These are phyloP conservation scores for Aplidium turbinatum DNA, from an alignment of 23 tunicate species.

Conservation along the genomic window DNA sequence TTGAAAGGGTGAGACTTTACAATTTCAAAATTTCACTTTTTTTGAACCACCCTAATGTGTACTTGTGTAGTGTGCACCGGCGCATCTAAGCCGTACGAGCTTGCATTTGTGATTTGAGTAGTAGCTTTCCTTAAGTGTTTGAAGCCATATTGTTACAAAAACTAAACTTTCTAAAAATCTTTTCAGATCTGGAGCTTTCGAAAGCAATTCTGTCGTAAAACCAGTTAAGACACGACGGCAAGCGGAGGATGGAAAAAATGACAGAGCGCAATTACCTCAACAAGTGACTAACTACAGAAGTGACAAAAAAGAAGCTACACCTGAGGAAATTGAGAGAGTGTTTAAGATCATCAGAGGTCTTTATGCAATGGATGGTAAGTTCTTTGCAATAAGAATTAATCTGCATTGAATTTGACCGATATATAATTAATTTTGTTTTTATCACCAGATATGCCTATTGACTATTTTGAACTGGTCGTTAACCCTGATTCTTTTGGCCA, in stretches of 20 bases:
- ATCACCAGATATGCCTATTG: constrained; percentile 59
- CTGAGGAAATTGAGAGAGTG: constrained; percentile 87
- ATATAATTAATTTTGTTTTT: not conserved
- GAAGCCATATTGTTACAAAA: not conserved
- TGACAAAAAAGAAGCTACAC: constrained; percentile 85
- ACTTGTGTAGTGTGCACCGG: not conserved
- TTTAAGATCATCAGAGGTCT: constrained; percentile 40
- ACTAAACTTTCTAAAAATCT: not conserved
- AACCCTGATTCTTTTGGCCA: constrained; percentile 78
- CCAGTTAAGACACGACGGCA: constrained; percentile 4
- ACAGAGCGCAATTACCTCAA: constrained; percentile 55
- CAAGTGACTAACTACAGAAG: constrained; percentile 58
- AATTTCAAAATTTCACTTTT: too few species aligned
- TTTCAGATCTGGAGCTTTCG: constrained; percentile 54
- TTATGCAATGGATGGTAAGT: constrained; percentile 64
- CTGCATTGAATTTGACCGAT: not conserved
- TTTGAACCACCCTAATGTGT: too few species aligned
- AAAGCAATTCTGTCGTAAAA: too few species aligned
- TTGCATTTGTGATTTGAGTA: not conserved
- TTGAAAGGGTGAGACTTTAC: too few species aligned
- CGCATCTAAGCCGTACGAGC: too few species aligned
- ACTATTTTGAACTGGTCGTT: constrained; percentile 82
- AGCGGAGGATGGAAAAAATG: constrained; percentile 24
- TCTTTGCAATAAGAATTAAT: not conserved
- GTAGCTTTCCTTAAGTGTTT: not conserved